A percentile compares a stretch with the other conserved stretches of the same genome.
phyloP scores from a whole-genome alignment of 2,797 vertebrate genomes.

The Holocentrus rufus region DNA sequence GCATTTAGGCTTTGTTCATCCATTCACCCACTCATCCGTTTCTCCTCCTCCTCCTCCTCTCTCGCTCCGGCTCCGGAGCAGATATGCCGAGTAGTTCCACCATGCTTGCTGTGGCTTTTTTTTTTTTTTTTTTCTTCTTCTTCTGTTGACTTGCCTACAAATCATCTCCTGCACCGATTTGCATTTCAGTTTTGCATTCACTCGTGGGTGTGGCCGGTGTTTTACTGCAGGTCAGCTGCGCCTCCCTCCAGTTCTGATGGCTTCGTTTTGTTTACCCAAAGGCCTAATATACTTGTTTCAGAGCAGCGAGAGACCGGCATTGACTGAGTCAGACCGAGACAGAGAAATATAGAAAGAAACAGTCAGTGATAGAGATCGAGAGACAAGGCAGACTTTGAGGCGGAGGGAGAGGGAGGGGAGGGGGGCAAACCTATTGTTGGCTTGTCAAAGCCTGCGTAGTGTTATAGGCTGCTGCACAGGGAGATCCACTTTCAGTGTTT shows the following conservation, averaged over 20 bases:
- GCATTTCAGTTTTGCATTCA: slow-evolving; percentile 53
- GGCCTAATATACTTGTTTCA: slow-evolving; percentile 30
- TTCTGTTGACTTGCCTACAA: slow-evolving; percentile 69
- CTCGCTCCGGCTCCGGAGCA: slow-evolving; percentile 65
- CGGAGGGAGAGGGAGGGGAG: no score
- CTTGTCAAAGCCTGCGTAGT: slow-evolving; percentile 45
- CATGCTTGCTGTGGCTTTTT: slow-evolving; percentile 74
- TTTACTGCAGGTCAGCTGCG: slow-evolving; percentile 27
- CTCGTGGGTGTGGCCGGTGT: slow-evolving; percentile 33
- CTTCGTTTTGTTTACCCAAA: slow-evolving; percentile 19
- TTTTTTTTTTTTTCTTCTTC: no score
- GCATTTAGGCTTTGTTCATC: slow-evolving; percentile 70
- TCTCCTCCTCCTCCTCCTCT: slow-evolving; percentile 54
- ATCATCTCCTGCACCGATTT: slow-evolving; percentile 55
- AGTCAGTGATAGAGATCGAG: slow-evolving; percentile 43
- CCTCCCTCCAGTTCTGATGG: slow-evolving; percentile 27
- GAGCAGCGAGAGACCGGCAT: slow-evolving; percentile 44
- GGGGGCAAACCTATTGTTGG: slow-evolving; percentile 46
- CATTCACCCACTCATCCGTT: slow-evolving; percentile 62
- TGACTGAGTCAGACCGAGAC: slow-evolving; percentile 40
- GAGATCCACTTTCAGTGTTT: slow-evolving; percentile 56
- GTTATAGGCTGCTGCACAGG: slow-evolving; percentile 45
- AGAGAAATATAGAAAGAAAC: slow-evolving; percentile 39
- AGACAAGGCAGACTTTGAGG: slow-evolving; percentile 59
- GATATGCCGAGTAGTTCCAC: slow-evolving; percentile 61